Conservation (phyloP, 2,888 invertebrate species). For the Leptopilina syphax region DNA sequence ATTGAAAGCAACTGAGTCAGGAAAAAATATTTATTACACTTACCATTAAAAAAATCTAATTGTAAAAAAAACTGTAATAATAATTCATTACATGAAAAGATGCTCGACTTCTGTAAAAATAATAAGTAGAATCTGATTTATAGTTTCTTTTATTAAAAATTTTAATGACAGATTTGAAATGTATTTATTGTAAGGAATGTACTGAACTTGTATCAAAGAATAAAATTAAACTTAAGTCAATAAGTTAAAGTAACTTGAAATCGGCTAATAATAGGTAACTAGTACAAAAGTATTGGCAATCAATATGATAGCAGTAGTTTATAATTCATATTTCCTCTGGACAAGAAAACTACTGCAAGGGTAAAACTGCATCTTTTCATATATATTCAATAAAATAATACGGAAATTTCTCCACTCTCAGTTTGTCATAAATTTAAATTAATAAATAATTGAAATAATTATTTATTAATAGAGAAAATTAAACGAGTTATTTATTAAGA, state of each 20-base stretch:
- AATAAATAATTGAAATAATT: too few relatives aligned
- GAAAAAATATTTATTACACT: not conserved
- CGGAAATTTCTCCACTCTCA: not conserved
- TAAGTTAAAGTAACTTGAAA: not conserved
- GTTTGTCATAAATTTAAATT: not conserved
- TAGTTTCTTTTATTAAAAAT: conserved; percentile 6
- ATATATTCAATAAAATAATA: not conserved
- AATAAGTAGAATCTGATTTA: not conserved
- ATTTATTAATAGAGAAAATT: too few relatives aligned
- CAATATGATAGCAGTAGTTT: conserved; percentile 5
- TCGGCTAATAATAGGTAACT: not conserved
- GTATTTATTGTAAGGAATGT: not conserved
- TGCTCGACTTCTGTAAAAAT: not conserved
- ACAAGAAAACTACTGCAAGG: not conserved
- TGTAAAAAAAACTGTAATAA: not conserved
- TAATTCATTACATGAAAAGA: not conserved
- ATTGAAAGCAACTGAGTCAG: not conserved
- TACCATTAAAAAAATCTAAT: not conserved
- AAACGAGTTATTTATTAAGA: too few relatives aligned
- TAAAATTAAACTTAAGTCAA: not conserved
- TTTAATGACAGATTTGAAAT: not conserved
- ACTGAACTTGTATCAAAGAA: not conserved
- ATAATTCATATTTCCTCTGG: not conserved
- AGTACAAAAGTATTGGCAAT: conserved; percentile 17
- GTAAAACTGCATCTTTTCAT: not conserved